Evolutionary conservation across 2,113 vertebrate species (phyloP).

Genomic region (Ctenomys sociabilis): DNA sequence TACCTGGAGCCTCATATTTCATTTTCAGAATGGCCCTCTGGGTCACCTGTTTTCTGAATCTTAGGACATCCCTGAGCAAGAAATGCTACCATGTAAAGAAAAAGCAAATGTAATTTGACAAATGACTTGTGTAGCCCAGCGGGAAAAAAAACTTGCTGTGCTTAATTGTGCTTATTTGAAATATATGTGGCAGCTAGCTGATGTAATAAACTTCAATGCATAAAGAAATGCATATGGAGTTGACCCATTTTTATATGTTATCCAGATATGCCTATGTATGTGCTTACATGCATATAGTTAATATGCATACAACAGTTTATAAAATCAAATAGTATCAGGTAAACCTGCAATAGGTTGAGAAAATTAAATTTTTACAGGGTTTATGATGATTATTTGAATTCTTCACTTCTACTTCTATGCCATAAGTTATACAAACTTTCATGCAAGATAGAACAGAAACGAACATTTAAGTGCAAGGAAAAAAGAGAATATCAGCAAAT

Average conservation of each 20-base stretch:
- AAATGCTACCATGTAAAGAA: conserved; percentile 43
- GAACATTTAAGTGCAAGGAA: not conserved
- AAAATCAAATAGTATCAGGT: not conserved
- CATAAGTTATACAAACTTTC: not conserved
- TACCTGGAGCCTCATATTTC: conserved; percentile 57
- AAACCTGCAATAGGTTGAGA: not conserved
- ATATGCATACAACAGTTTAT: not conserved
- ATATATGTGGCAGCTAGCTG: not conserved
- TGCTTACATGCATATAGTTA: not conserved
- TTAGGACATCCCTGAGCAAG: conserved; percentile 19
- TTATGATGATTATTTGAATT: conserved; percentile 31
- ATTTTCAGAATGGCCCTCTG: conserved; percentile 67
- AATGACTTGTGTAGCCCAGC: not conserved
- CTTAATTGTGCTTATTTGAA: conserved; percentile 17
- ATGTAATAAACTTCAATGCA: not conserved
- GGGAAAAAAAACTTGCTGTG: not conserved
- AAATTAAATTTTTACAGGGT: not conserved
- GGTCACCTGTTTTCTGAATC: conserved; percentile 59
- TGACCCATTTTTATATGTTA: not conserved
- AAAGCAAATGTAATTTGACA: conserved; percentile 56
- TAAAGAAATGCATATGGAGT: not conserved
- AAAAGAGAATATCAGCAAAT: not conserved
- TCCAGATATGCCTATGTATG: not conserved
- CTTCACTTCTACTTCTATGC: not conserved
- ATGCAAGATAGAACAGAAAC: not conserved